Conservation (phyloP, 30 jellyfish, hydroid and myxozoan species). For the Aurelia sp. region DNA sequence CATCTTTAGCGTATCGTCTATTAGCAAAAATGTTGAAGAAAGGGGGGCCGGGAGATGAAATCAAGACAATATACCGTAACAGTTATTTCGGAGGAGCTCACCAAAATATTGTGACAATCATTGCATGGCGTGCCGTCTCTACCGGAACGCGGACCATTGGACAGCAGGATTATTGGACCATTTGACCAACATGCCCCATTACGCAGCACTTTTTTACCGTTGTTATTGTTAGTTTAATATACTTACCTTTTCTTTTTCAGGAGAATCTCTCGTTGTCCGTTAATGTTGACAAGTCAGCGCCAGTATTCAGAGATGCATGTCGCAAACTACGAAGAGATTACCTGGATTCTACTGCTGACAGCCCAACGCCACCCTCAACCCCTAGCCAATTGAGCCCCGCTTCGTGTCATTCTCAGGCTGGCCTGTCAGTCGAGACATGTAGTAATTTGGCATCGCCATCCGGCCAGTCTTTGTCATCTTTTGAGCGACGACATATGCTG, state of each 20-base stretch:
- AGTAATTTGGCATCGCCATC: slow-evolving; percentile 42
- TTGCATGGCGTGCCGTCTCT: too few species aligned
- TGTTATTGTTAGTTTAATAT: too few species aligned
- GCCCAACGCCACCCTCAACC: slow-evolving; percentile 90
- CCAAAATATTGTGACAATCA: too few species aligned
- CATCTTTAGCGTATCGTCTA: too few species aligned
- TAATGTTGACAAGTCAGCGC: slow-evolving; percentile 42
- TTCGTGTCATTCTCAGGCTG: slow-evolving; percentile 12
- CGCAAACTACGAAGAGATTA: slow-evolving; percentile 46
- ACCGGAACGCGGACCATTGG: too few species aligned
- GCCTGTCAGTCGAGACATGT: slow-evolving; percentile 26
- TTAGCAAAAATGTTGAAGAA: too few species aligned
- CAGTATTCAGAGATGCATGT: slow-evolving; percentile 26
- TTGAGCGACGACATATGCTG: slow-evolving; percentile 31
- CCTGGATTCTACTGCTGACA: slow-evolving; percentile 57
- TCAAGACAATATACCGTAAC: too few species aligned
- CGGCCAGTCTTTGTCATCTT: slow-evolving; percentile 9
- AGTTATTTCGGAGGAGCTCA: too few species aligned
- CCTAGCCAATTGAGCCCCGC: slow-evolving; percentile 87
- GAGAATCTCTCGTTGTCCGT: slow-evolving; percentile 60
- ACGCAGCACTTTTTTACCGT: too few species aligned
- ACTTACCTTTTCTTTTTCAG: not conserved
- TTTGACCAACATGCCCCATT: too few species aligned
- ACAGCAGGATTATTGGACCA: too few species aligned
- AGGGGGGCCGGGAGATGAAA: too few species aligned